Base-by-base conservation (phyloP, 2,888 invertebrate genomes). In the Caenorhabditis virilis region DNA sequence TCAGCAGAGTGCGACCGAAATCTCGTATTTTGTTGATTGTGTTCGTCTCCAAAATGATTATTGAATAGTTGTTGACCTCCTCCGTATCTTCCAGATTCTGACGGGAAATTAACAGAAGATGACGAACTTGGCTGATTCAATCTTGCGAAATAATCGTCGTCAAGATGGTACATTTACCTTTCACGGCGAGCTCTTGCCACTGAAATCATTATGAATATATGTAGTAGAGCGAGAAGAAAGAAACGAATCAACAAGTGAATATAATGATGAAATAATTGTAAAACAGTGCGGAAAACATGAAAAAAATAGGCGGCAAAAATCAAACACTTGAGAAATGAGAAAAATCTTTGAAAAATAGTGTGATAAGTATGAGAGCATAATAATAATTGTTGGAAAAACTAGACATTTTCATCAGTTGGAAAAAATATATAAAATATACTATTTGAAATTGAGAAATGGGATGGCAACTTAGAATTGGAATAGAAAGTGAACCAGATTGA, bases 91-190 rank as follows among this genome's bases (percentile, higher is more conserved):
- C 48, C 25, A 16, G 66, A 57, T 54, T 66, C 66, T 43, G 66
- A 66, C 30, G 66, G 66, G 33, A 66, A 66, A 20, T 66, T 53
- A n/a, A 66, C 60, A 38, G 66, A 50, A n/a, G n/a, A n/a, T 9
- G 66, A 66, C 13, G 65, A 65, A 45, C 58, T 58, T 49, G 66
- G 66, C 50, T 66, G 66, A 35, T 66, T 66, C 57, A 61, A 57
- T 53, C 66, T 58, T 33, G 49, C 49, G 35, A 66, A 66, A 52
- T 66, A 66, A 46, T 66, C 66, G 66, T 66, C 66, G 66, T 66
- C 66, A 43, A 59, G 58, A 49, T 66, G 66, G 66, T 66, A 66
- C 66, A 66, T 66, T 66, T 60, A 66, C 66, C 66, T 53, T 25
- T 33, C 13, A 42, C 52, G 42, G 33, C 27, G 36, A 30, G 13